A percentile compares a stretch with the other conserved stretches of the same genome.
Evolutionary conservation across 2,888 invertebrate species (phyloP).

Genomic region (Diaprepes abbreviatus): DNA sequence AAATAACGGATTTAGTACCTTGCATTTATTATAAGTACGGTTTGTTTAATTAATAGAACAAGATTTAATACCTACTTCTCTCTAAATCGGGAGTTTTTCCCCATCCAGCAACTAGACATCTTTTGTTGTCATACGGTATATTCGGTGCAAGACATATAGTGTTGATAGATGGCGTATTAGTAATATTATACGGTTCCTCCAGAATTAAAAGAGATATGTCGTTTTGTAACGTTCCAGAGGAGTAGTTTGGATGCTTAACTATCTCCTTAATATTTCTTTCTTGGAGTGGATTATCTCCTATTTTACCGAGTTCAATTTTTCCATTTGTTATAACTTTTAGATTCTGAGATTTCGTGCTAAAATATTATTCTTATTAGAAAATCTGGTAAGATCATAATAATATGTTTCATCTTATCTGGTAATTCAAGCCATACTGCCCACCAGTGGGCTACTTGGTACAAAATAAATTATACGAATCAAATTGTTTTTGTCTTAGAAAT

Average conservation of each 20-base stretch:
- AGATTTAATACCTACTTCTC: conserved; percentile 9
- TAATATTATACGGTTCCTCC: conserved; percentile 67
- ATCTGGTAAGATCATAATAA: too few relatives aligned
- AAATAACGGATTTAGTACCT: too few relatives aligned
- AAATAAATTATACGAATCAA: too few relatives aligned
- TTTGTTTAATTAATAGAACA: neutral
- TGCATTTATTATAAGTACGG: too few relatives aligned
- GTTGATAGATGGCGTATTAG: conserved; percentile 73
- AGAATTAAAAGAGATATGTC: conserved; percentile 78
- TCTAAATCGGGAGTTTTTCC: conserved; percentile 59
- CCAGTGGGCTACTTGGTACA: too few relatives aligned
- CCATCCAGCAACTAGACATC: conserved; percentile 82
- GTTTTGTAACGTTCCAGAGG: conserved; percentile 72
- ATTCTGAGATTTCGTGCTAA: conserved; percentile 16
- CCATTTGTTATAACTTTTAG: conserved; percentile 79
- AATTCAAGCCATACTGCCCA: too few relatives aligned
- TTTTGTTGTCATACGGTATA: conserved; percentile 67
- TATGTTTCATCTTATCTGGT: too few relatives aligned
- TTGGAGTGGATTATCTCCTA: conserved; percentile 71
- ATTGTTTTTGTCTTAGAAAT: too few relatives aligned
- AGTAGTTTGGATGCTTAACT: conserved; percentile 70
- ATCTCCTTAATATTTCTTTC: conserved; percentile 72
- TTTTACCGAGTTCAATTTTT: conserved; percentile 79
- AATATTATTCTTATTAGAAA: conserved; percentile 11
- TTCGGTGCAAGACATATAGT: conserved; percentile 76